A percentile compares a stretch with the other conserved stretches of the same genome.
These are phyloP conservation scores for Pogonocichla stellata DNA, from an alignment of 2,113 vertebrate genomes.

Conservation along the genomic window DNA sequence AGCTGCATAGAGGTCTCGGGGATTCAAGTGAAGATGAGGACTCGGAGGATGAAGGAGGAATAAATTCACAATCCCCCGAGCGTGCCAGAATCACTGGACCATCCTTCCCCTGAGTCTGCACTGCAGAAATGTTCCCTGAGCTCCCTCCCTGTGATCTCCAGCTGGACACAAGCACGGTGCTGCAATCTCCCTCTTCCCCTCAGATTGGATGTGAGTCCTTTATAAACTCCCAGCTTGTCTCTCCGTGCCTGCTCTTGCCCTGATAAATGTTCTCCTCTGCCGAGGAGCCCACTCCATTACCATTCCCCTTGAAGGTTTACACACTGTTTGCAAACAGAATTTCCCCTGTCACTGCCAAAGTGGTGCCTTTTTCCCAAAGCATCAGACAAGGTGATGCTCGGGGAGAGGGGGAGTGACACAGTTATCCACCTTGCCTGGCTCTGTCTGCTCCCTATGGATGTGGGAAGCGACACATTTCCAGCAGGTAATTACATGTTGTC, in stretches of 20 bases:
- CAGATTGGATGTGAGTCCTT: background rate
- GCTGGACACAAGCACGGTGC: background rate
- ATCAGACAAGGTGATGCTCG: background rate
- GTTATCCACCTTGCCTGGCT: background rate
- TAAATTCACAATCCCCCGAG: background rate
- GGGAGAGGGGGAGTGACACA: background rate
- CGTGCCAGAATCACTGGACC: background rate
- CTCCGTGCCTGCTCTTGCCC: background rate
- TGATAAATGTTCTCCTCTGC: background rate
- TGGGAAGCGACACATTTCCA: background rate
- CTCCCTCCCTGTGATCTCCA: background rate
- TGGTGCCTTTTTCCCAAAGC: background rate
- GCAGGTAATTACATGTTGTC: slow-evolving; percentile 7
- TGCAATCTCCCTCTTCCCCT: background rate
- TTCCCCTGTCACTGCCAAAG: background rate
- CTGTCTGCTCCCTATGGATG: background rate
- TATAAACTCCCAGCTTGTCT: background rate
- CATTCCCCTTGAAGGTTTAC: background rate
- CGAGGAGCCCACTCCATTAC: background rate
- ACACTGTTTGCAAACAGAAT: background rate
- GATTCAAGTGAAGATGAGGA: background rate
- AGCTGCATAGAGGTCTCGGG: background rate
- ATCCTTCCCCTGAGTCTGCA: background rate
- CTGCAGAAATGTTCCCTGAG: background rate
- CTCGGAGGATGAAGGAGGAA: background rate